Base-by-base conservation (phyloP, 2,113 vertebrate genomes). In the Cyanoliseus patagonus region DNA sequence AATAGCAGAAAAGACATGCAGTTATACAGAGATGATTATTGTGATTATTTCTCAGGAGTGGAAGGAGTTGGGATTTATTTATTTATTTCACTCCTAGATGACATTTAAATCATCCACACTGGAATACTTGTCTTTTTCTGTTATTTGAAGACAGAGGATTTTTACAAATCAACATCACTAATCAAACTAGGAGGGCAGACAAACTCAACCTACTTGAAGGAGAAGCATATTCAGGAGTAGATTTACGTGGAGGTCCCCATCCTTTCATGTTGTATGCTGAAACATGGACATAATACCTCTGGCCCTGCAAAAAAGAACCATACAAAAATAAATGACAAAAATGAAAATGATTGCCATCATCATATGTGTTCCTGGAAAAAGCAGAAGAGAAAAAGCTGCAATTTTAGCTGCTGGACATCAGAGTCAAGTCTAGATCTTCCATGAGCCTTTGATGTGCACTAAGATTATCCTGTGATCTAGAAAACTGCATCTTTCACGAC, bases 211-310 rank as follows among this genome's bases (percentile, higher is more conserved):
- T 98, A 99, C 99, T 99, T 93, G 99, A 99, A 49, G 99, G 99
- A 96, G 98, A 97, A 52, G 99, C 99, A 70, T 95, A 98, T 3
- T 98, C 98, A 8, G 99, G 99, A 14, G 98, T 97, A 22, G 99
- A 98, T 76, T 90, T 97, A 90, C 98, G 87, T 46, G 98, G 92
- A 28, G 98, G 98, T 88, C 99, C 99, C 99, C 99, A 99, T 94
- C 99, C 99, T 97, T 98, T 99, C 99, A 99, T 99, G 96, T 99
- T 99, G 88, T 98, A 99, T 23, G 99, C 99, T 4, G 98, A 99
- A 86, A 99, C 98, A 75, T 97, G 98, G 41, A 99, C 97, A 67
- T 98, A 99, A 97, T 99, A 99, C 13, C 97, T 96, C 67, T 98
- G 98, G 66, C 99, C 99, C 99, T 99, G 98, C 24, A 95, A 97